Evolutionary conservation across 2,797 vertebrate genomes (phyloP).

Genomic region (Stomatorhinus walkeri): DNA sequence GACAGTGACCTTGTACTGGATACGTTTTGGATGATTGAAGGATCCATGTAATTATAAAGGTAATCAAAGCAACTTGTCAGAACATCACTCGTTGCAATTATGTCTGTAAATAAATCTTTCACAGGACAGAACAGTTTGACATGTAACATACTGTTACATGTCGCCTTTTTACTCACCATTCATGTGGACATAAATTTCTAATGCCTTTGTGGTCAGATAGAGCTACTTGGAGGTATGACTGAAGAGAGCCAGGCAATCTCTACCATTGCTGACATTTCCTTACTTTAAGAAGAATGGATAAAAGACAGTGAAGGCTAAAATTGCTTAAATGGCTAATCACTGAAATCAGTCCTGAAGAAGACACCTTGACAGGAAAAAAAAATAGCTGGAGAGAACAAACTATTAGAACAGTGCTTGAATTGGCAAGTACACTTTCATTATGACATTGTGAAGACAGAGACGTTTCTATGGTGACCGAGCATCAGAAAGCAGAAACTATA

Average conservation of each 20-base stretch:
- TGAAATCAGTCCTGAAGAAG: not conserved
- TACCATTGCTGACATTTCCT: not conserved
- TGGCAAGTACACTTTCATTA: conserved; percentile 53
- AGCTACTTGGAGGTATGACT: not conserved
- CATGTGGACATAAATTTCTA: not conserved
- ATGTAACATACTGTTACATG: not conserved
- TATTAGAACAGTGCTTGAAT: conserved; percentile 47
- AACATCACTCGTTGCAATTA: not conserved
- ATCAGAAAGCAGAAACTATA: conserved; percentile 25
- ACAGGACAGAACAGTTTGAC: not conserved
- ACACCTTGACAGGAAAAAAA: not conserved
- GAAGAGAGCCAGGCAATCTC: not conserved
- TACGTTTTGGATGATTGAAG: not conserved
- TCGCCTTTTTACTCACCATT: not conserved
- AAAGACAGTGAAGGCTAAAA: not conserved
- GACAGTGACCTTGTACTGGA: not conserved
- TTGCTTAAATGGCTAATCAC: not conserved
- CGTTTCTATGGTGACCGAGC: conserved; percentile 16
- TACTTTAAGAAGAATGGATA: not conserved
- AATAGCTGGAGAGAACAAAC: not conserved
- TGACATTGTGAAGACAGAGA: conserved; percentile 43
- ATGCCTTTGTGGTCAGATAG: not conserved
- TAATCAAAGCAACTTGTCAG: not conserved
- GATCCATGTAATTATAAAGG: not conserved
- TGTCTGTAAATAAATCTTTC: not conserved